Percentiles rank a stretch among this genome's conserved stretches.
phyloP scores from a whole-genome alignment of 2,113 vertebrate species.

The Chauna torquata region DNA sequence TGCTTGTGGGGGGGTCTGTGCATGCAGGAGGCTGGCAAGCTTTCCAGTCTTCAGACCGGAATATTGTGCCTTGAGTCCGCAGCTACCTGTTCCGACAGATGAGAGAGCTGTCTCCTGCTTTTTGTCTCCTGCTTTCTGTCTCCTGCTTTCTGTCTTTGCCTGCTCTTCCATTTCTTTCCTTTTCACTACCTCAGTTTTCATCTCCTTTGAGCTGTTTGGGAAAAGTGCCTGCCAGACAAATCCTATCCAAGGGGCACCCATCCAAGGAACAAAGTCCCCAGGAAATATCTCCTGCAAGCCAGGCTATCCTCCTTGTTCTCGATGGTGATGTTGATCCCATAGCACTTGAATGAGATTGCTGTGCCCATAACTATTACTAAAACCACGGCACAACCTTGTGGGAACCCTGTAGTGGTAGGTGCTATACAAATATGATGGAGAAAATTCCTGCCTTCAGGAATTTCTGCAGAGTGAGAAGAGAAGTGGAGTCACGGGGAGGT shows the following conservation, averaged over 20 bases:
- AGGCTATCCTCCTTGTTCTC: neutral
- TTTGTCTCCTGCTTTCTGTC: neutral
- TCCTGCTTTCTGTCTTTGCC: neutral
- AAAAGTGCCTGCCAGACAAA: neutral
- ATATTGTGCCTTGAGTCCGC: neutral
- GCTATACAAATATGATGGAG: neutral
- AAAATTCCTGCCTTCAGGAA: neutral
- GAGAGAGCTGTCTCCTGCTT: neutral
- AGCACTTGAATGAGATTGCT: neutral
- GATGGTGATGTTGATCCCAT: neutral
- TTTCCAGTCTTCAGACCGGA: neutral
- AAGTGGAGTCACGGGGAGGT: accelerated
- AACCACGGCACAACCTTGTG: neutral
- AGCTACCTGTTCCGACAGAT: neutral
- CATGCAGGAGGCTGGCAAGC: neutral
- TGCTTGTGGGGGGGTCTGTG: neutral
- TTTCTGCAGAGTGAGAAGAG: neutral
- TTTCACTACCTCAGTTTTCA: neutral
- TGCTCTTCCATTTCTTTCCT: neutral
- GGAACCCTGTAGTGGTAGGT: neutral
- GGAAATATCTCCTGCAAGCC: neutral
- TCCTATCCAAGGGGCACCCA: neutral
- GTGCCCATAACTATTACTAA: neutral
- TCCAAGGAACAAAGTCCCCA: neutral
- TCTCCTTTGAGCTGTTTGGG: neutral